Evolutionary conservation across 2,797 vertebrate species (phyloP).

Genomic region (Euthynnus affinis): DNA sequence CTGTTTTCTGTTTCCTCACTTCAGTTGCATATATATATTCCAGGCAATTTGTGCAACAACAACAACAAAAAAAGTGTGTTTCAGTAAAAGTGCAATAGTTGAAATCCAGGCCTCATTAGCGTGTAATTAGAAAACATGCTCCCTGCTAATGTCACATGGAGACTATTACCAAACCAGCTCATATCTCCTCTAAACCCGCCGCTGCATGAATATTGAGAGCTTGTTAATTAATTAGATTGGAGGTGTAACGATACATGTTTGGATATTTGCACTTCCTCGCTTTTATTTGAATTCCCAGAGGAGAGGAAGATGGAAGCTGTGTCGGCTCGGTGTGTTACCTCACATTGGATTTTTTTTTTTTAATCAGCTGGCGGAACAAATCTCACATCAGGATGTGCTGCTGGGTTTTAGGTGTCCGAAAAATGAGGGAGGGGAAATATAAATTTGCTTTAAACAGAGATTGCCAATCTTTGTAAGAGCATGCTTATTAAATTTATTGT

Average conservation of each 20-base stretch:
- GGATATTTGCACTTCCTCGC: conserved; percentile 69
- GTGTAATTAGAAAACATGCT: conserved; percentile 31
- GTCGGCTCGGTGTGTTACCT: conserved; percentile 23
- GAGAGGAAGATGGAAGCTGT: conserved; percentile 56
- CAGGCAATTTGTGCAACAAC: not conserved
- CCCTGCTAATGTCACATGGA: not conserved
- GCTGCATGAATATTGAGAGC: conserved; percentile 55
- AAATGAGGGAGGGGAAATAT: conserved; percentile 17
- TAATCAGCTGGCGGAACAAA: conserved; percentile 72
- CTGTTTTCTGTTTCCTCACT: not conserved
- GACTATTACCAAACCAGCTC: conserved; percentile 21
- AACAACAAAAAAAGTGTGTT: not conserved
- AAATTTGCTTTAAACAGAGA: conserved; percentile 34
- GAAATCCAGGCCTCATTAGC: conserved; percentile 15
- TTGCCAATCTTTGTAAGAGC: conserved; percentile 36
- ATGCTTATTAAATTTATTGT: conserved; percentile 1
- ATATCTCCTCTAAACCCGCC: conserved; percentile 4
- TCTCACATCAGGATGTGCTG: conserved; percentile 70
- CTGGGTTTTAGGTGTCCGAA: conserved; percentile 42
- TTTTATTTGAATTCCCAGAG: conserved; percentile 70
- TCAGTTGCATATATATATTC: too few species aligned
- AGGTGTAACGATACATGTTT: conserved; percentile 65
- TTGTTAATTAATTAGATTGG: conserved; percentile 74
- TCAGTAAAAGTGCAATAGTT: not conserved
- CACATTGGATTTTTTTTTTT: conserved; percentile 12